These are phyloP conservation scores for Proctacanthus coquilletti DNA, from an alignment of 1,140 invertebrate genomes.

Conservation along the genomic window DNA sequence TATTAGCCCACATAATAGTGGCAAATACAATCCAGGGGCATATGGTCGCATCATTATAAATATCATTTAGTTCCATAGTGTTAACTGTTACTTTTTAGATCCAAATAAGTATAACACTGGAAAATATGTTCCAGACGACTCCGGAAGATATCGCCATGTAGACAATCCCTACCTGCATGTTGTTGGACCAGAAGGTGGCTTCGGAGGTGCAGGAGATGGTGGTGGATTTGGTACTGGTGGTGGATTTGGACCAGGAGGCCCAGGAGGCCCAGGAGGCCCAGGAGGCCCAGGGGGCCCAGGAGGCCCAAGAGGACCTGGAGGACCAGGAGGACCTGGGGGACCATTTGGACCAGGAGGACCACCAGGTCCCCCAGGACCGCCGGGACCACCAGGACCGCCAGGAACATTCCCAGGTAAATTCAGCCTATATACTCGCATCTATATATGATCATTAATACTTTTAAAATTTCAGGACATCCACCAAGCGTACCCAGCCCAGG, in stretches of 20 bases:
- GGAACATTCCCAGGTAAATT: slow-evolving; percentile 6
- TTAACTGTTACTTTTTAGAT: too few species aligned
- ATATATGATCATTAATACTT: too few species aligned
- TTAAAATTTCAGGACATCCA: background rate
- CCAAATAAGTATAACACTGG: too few species aligned
- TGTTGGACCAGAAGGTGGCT: slow-evolving; percentile 27
- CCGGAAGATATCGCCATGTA: slow-evolving; percentile 34
- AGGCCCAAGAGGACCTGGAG: slow-evolving; percentile 24
- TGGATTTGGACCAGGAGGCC: slow-evolving; percentile 13
- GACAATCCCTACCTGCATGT: slow-evolving; percentile 12
- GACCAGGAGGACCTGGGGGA: slow-evolving; percentile 19
- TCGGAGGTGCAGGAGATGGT: slow-evolving; percentile 30
- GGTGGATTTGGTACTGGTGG: slow-evolving; percentile 25
- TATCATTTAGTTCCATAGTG: too few species aligned
- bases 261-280: slow-evolving; percentile 16
- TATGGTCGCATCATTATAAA: too few species aligned
- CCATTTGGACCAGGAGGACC: slow-evolving; percentile 14
- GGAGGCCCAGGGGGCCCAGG: slow-evolving; percentile 21
- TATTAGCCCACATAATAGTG: slow-evolving; percentile 9
- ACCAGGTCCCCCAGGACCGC: slow-evolving; percentile 21
- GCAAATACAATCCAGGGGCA: slow-evolving; percentile 9
- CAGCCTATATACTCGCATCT: background rate
- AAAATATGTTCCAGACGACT: slow-evolving; percentile 35
- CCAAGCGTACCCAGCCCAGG: background rate
- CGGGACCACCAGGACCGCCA: slow-evolving; percentile 12